phyloP scores from a whole-genome alignment of 1,140 invertebrate species.

The Trypoxylus dichotomus region DNA sequence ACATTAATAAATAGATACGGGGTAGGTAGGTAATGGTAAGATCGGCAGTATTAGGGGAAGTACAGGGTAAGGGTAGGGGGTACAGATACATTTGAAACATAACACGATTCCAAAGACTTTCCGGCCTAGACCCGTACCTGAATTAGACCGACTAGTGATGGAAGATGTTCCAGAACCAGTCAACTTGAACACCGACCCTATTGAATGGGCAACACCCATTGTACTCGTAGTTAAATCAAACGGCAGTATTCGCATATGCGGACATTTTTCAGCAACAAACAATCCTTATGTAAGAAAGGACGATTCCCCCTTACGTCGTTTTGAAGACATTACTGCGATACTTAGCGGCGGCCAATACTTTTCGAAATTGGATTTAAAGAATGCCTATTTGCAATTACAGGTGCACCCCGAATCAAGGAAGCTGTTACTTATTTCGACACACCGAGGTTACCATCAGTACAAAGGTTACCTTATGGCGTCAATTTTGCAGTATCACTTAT shows the following conservation, averaged over 20 bases:
- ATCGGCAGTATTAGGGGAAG: no score
- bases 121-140: not conserved
- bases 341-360: not conserved
- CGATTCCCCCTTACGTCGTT: conserved; percentile 37
- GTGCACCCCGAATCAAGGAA: not conserved
- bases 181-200: not conserved
- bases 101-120: conserved; percentile 9
- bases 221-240: conserved; percentile 54
- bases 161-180: not conserved
- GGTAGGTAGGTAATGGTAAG: no score
- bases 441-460: no score
- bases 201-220: conserved; percentile 51
- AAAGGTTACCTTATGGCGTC: no score
- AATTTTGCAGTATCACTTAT: no score
- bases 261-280: conserved; percentile 35
- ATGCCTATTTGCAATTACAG: conserved; percentile 10
- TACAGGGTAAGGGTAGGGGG: no score
- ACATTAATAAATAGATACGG: no score
- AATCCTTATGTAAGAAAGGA: conserved; percentile 37
- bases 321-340: conserved; percentile 15
- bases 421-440: no score
- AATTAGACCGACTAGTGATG: not conserved
- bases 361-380: conserved; percentile 1
- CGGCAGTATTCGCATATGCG: conserved; percentile 39
- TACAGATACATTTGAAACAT: no score